phyloP scores from a whole-genome alignment of 2,888 invertebrate genomes.

The Microdon myrmicae region DNA sequence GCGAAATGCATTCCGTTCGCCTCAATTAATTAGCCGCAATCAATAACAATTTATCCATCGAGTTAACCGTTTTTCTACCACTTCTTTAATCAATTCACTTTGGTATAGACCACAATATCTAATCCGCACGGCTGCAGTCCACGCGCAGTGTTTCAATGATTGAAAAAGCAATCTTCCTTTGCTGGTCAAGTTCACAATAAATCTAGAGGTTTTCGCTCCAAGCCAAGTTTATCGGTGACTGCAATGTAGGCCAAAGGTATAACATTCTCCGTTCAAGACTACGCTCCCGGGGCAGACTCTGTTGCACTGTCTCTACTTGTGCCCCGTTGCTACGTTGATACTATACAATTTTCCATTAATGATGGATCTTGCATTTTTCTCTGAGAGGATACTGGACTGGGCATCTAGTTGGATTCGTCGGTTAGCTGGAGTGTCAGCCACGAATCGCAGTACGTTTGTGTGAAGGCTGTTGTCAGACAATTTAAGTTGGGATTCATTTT shows the following conservation, averaged over 20 bases:
- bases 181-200: slow-evolving; percentile 47
- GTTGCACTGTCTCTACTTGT: slow-evolving; percentile 9
- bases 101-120: slow-evolving; percentile 38
- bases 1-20: slow-evolving; percentile 31
- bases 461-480: no score
- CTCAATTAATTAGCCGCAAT: slow-evolving; percentile 45
- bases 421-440: no score
- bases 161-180: slow-evolving; percentile 21
- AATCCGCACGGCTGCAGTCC: slow-evolving; percentile 33
- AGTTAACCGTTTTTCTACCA: slow-evolving; percentile 46
- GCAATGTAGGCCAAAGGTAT: slow-evolving; percentile 49
- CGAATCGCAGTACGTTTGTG: no score
- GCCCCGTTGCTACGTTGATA: no score
- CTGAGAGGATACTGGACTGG: no score
- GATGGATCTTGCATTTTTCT: no score
- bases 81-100: slow-evolving; percentile 48
- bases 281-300: slow-evolving; percentile 30
- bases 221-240: slow-evolving; percentile 25
- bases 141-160: slow-evolving; percentile 19
- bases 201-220: slow-evolving; percentile 29
- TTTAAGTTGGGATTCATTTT: slow-evolving; percentile 12
- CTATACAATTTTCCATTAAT: no score
- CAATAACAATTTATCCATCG: slow-evolving; percentile 43
- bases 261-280: slow-evolving; percentile 47
- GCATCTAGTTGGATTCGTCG: no score